Evolutionary conservation across 2,113 vertebrate species (phyloP).

Genomic region (Larimichthys polyactis): DNA sequence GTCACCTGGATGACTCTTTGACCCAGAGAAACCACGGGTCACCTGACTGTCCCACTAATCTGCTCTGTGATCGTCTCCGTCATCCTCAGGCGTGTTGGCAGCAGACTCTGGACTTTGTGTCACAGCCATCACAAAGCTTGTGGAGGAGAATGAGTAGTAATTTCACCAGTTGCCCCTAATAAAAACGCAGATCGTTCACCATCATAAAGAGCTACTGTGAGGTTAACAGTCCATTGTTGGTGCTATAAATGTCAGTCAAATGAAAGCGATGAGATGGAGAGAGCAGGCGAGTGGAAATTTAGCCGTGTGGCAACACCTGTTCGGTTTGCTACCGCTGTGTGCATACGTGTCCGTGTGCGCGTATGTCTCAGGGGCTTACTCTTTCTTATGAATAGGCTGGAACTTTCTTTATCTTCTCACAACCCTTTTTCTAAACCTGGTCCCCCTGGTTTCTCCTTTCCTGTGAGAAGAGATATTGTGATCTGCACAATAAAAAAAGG

Average conservation of each 20-base stretch:
- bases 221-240: slow-evolving; percentile 70
- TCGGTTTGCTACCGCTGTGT: background rate
- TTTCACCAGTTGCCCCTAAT: slow-evolving; percentile 70
- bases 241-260: slow-evolving; percentile 63
- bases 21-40: slow-evolving; percentile 19
- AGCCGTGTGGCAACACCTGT: slow-evolving; percentile 32
- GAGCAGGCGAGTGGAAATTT: background rate
- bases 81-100: slow-evolving; percentile 78
- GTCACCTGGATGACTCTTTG: background rate
- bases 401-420: slow-evolving; percentile 39
- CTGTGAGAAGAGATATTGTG: slow-evolving; percentile 33
- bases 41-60: slow-evolving; percentile 30
- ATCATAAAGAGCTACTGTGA: slow-evolving; percentile 69
- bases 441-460: slow-evolving; percentile 20
- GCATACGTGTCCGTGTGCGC: background rate
- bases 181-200: slow-evolving; percentile 61
- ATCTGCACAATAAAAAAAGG: slow-evolving; percentile 18
- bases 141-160: slow-evolving; percentile 49
- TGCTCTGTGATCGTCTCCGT: slow-evolving; percentile 38
- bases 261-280: slow-evolving; percentile 12
- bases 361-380: background rate
- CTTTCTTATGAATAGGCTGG: slow-evolving; percentile 20
- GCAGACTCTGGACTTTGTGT: slow-evolving; percentile 84
- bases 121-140: slow-evolving; percentile 4
- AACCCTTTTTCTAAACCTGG: slow-evolving; percentile 10